A percentile compares a stretch with the other conserved stretches of the same genome.
phyloP scores from a whole-genome alignment of 2,797 vertebrate species.

The Ctenopoma kingsleyae region DNA sequence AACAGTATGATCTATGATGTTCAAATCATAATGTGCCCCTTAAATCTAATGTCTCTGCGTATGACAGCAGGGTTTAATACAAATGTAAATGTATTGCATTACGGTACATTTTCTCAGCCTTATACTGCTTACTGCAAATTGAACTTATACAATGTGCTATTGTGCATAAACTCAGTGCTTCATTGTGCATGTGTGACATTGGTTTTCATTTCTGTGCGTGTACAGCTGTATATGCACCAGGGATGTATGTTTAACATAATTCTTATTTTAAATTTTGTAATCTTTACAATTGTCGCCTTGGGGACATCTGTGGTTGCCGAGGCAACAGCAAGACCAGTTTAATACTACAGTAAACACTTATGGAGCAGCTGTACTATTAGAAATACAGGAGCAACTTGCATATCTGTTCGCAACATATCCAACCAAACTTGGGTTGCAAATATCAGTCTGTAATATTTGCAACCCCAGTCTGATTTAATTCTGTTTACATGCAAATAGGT shows the following conservation, averaged over 20 bases:
- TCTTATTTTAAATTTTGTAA: neutral
- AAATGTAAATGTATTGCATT: neutral
- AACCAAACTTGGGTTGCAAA: neutral
- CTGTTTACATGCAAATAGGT: too few relatives aligned
- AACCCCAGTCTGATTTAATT: too few relatives aligned
- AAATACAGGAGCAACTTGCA: neutral
- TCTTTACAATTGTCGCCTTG: neutral
- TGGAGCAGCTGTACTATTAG: neutral
- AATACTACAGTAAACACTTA: neutral
- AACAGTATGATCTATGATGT: slow-evolving; percentile 20
- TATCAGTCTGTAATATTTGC: too few relatives aligned
- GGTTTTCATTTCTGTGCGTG: neutral
- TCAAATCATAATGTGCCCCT: neutral
- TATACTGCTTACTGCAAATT: neutral
- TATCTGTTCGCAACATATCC: neutral
- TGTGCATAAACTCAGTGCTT: neutral
- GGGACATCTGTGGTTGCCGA: neutral
- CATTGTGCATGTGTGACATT: neutral
- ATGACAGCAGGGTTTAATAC: neutral
- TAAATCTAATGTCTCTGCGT: neutral
- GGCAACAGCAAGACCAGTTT: neutral
- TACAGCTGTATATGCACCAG: neutral
- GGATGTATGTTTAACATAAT: neutral
- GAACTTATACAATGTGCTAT: neutral
- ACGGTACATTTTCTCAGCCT: neutral